These are phyloP conservation scores for Nanorana parkeri DNA, from an alignment of 2,113 vertebrate genomes.

Conservation along the genomic window DNA sequence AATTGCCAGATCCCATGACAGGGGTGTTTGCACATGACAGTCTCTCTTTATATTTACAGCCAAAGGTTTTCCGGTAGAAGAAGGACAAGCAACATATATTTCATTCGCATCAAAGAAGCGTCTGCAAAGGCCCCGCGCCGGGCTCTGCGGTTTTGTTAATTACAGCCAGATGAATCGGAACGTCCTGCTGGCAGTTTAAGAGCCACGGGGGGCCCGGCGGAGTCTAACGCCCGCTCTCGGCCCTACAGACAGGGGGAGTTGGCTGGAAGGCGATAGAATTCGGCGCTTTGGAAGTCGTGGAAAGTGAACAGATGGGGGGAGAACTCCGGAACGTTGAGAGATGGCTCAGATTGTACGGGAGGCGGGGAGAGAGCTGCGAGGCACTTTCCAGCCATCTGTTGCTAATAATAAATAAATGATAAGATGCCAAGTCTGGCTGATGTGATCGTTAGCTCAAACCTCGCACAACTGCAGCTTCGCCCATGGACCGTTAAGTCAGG, in stretches of 20 bases:
- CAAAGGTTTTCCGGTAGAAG: conserved; percentile 6
- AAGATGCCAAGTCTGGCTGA: conserved; percentile 50
- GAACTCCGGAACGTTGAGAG: conserved; percentile 22
- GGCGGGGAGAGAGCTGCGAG: conserved; percentile 18
- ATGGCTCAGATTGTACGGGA: conserved; percentile 17
- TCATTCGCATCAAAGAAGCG: not conserved
- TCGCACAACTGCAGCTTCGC: conserved; percentile 7
- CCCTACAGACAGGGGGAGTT: conserved; percentile 29
- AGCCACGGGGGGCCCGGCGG: conserved; percentile 1
- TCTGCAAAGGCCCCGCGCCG: conserved; percentile 7
- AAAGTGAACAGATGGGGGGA: conserved; percentile 53
- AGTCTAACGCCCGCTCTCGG: conserved; percentile 19
- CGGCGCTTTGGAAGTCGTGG: conserved; percentile 12
- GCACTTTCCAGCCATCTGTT: conserved; percentile 48
- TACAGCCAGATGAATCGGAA: conserved; percentile 44
- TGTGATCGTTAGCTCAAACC: conserved; percentile 38
- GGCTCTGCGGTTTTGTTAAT: conserved; percentile 45
- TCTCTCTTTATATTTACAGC: not conserved
- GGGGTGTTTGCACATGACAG: not conserved
- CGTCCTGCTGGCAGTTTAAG: conserved; percentile 1
- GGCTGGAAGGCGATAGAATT: conserved; percentile 4
- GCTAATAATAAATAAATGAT: conserved; percentile 52
- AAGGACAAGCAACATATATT: not conserved
- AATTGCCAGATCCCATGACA: too few species aligned
- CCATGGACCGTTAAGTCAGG: not conserved